Conservation (phyloP, 92 coral and sea anemone species). For the Parazoanthus darwini region DNA sequence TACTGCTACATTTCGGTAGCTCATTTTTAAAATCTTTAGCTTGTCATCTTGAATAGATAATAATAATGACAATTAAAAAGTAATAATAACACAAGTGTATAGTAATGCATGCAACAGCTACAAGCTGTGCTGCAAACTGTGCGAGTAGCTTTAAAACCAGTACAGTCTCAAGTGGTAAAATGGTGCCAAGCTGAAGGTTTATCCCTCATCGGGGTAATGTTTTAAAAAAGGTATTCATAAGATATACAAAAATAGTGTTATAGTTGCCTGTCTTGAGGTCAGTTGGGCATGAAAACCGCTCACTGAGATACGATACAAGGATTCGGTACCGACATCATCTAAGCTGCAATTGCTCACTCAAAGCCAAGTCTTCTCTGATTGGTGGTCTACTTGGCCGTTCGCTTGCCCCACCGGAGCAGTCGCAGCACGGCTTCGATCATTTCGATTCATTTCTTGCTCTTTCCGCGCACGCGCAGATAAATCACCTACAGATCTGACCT, state of each 20-base stretch:
- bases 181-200: too few relatives aligned
- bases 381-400: neutral
- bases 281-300: too few relatives aligned
- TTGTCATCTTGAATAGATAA: too few relatives aligned
- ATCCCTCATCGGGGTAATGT: neutral
- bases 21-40: too few relatives aligned
- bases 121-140: too few relatives aligned
- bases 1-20: too few relatives aligned
- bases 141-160: too few relatives aligned
- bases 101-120: too few relatives aligned
- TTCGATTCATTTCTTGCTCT: neutral
- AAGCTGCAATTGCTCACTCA: neutral
- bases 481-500: conserved; percentile 17
- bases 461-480: conserved; percentile 2
- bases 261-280: neutral
- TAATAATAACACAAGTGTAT: too few relatives aligned
- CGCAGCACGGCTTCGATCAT: conserved; percentile 5
- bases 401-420: conserved; percentile 7
- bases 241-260: neutral
- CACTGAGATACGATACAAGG: too few relatives aligned
- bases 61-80: too few relatives aligned
- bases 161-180: neutral
- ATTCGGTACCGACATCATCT: neutral
- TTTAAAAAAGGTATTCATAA: neutral
- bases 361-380: conserved; percentile 37